Base-by-base conservation (phyloP, 2,113 vertebrate species). In the Rhea americana region DNA sequence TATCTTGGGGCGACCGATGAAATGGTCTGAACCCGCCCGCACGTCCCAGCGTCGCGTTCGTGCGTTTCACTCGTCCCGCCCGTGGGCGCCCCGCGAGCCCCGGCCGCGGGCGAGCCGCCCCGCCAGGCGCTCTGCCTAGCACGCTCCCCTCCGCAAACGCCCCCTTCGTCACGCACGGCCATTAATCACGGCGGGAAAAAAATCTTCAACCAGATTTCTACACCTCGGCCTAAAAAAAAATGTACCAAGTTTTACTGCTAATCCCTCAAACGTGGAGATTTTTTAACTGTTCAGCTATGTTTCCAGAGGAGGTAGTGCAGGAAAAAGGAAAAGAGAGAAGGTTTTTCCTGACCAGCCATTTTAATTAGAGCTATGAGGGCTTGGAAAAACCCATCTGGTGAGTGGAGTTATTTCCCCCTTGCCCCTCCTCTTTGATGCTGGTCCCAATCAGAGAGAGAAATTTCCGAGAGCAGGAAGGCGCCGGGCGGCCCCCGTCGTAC, bases 261-360 rank as follows among this genome's bases (percentile, higher is more conserved):
- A 87, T 76, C 78, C 78, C 87, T 89, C 83, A 72, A 84, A 87
- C 47, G 53, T 68, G 24, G 56, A 56, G 28, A 3, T 41, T 73
- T 59, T 70, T 89, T 41, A 84, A 66, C 25, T 48, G 25, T 17
- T 48, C 19, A 87, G 30, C 80, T 85, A 59, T 22, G 48, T 50
- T 87, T 92, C 61, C 71, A 82, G 80, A 1, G 0, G 17, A 85
- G 56, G 85, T 80, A 93, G 85, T 80, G 87, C 48, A 91, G 87
- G 80, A 90, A 95, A 87, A 87, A 65, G 51, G 87, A 91, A 93
- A 67, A 84, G 41, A 95, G 26, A 83, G 63, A 37, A 86, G 63
- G 56, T 14, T 95, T 96, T 92, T 92, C 94, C 94, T 94, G 93
- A 83, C 93, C 79, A 67, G 78, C 68, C 93, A 72, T 95, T 93